Percentiles rank a stretch among this genome's conserved stretches.
Evolutionary conservation across 1,140 invertebrate species (phyloP).

Genomic region (Calliphora vicina): DNA sequence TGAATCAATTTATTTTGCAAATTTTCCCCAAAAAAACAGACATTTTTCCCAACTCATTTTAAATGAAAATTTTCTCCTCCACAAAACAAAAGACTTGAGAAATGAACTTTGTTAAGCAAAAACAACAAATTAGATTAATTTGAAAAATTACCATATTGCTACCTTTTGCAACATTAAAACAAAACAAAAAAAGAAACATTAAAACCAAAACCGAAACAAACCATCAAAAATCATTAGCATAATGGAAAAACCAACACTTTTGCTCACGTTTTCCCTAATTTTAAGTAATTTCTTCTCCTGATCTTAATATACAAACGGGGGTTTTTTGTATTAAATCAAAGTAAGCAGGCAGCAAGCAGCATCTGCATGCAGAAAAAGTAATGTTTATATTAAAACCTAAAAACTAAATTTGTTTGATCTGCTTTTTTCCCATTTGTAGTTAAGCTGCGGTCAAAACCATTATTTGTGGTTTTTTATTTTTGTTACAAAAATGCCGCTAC

Average conservation of each 20-base stretch:
- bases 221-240: conserved; percentile 24
- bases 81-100: background rate
- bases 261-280: conserved; percentile 28
- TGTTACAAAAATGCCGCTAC: background rate
- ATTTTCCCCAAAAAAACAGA: too few relatives aligned
- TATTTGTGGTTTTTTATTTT: background rate
- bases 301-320: background rate
- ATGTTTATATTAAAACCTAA: conserved; percentile 3
- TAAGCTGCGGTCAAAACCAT: conserved; percentile 23
- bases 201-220: background rate
- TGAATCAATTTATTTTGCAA: too few relatives aligned
- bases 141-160: background rate
- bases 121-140: conserved; percentile 8
- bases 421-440: background rate
- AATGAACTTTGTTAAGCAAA: background rate
- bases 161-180: background rate
- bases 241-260: conserved; percentile 30
- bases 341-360: background rate
- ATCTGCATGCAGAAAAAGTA: background rate
- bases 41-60: too few relatives aligned
- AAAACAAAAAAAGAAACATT: too few relatives aligned
- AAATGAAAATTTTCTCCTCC: too few relatives aligned
- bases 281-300: background rate
- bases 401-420: conserved; percentile 14
- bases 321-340: background rate